Evolutionary conservation across 1,140 invertebrate genomes (phyloP), one percentile per base, ranked within the genome.

Genomic region (Aphelenchoides avenae): DNA sequence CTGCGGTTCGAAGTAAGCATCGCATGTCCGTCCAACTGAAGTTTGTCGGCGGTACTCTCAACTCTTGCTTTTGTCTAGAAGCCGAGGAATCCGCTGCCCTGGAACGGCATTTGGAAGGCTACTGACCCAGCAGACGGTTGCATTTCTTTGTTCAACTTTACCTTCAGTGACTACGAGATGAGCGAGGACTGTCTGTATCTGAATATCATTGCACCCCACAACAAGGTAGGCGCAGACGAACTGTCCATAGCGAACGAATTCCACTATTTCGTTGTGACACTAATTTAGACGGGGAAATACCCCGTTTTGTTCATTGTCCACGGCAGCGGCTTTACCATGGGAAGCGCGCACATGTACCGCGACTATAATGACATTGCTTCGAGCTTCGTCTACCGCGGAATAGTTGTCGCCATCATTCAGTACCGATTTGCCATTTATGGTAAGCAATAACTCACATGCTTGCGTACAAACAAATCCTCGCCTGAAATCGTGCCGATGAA

Each of bases 221-320:
- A 54, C 26, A n/a, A 24, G 13, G 2, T 27, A 22, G n/a, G n/a
- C n/a, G n/a, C n/a, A n/a, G n/a, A n/a, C n/a, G n/a, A n/a, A n/a
- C n/a, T n/a, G n/a, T n/a, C n/a, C n/a, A n/a, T n/a, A n/a, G n/a
- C n/a, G n/a, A n/a, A n/a, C n/a, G n/a, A n/a, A n/a, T 52, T 52
- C 52, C 5, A 29, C 11, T 7, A 7, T 51, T 30, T 26, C 29
- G 30, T 18, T 33, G 27, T n/a, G n/a, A n/a, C n/a, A n/a, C 11
- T 26, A 18, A 18, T 11, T n/a, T 22, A 62, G 22, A 56, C 34
- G 27, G n/a, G 52, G 2, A 29, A 51, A 13, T 58, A 54, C 20
- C 72, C 75, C 2, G 71, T 75, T 1, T 59, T 76, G 36, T 57
- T 77, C n/a, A 71, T 56, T 40, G 54, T 76, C 27, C 74, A 75